Evolutionary conservation across 2,797 vertebrate species (phyloP), one percentile per base, ranked within the genome.

Genomic region (Pogoniulus pusillus): DNA sequence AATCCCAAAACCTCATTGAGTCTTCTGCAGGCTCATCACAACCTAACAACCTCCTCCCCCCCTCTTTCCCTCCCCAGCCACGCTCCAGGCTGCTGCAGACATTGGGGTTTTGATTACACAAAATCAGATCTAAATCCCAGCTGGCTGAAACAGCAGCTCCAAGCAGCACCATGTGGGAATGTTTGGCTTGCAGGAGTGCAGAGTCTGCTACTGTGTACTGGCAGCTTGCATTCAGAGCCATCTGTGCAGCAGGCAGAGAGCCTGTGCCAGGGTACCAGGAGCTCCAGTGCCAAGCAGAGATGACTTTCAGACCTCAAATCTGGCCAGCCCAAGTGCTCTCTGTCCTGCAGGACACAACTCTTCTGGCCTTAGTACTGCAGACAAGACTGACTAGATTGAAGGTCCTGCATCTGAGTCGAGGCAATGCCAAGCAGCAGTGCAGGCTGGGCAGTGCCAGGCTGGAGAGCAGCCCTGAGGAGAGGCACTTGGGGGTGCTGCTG

Each of bases 201-300:
- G 9, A 47, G 81, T 39, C 64, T 24, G 72, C 34, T 68, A 8
- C 16, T 83, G 47, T 53, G 37, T 30, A 72, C 95, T 96, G 89
- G 92, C 94, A 82, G 70, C 79, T 60, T 72, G 34, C 10, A 18
- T 39, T 53, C n/a, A 5, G 72, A 92, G 76, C 89, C 93, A 96
- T 94, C 95, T 96, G 95, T 65, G 85, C 79, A 79, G 77, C 66
- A 94, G 90, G 85, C 85, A 82, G 80, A 83, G 91, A n/a, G n/a
- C n/a, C n/a, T 51, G 57, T 51, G 79, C 59, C 91, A 80, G 59
- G 23, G 57, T n/a, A 59, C 43, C 71, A 49, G 65, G 41, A 63
- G 41, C 15, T 23, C 59, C 53, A 17, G 76, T 2, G 29, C 66
- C 79, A 80, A 77, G 55, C 34, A 39, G 27, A 37, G 22, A 29